These are phyloP conservation scores for Polyergus mexicanus DNA, from an alignment of 1,140 invertebrate genomes.

Conservation along the genomic window DNA sequence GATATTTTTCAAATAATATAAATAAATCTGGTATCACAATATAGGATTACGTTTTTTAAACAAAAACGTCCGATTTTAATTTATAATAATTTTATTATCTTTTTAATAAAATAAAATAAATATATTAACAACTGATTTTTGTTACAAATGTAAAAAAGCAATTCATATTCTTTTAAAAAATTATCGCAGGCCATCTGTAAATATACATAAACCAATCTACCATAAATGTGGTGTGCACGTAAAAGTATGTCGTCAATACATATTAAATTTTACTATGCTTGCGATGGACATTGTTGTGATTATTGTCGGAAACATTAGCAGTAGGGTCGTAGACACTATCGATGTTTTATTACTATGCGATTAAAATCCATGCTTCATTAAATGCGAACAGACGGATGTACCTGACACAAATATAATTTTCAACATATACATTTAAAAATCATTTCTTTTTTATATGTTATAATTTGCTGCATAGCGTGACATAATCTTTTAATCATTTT, in stretches of 20 bases:
- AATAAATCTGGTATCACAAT: not conserved
- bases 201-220: too few relatives aligned
- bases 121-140: too few relatives aligned
- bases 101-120: not conserved
- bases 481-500: not conserved
- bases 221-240: too few relatives aligned
- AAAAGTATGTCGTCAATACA: constrained; percentile 20
- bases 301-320: constrained; percentile 25
- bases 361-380: constrained; percentile 23
- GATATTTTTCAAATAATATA: not conserved
- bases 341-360: constrained; percentile 18
- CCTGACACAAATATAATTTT: constrained; percentile 17
- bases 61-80: not conserved
- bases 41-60: not conserved
- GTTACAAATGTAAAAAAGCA: not conserved
- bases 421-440: not conserved
- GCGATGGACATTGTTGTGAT: constrained; percentile 15
- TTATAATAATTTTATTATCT: not conserved
- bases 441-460: not conserved
- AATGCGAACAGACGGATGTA: not conserved
- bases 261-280: constrained; percentile 2
- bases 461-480: constrained; percentile 6
- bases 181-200: not conserved
- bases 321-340: constrained; percentile 17
- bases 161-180: not conserved